Evolutionary conservation across 2,797 vertebrate species (phyloP), one percentile per base, ranked within the genome.

Genomic region (Liasis olivaceus): DNA sequence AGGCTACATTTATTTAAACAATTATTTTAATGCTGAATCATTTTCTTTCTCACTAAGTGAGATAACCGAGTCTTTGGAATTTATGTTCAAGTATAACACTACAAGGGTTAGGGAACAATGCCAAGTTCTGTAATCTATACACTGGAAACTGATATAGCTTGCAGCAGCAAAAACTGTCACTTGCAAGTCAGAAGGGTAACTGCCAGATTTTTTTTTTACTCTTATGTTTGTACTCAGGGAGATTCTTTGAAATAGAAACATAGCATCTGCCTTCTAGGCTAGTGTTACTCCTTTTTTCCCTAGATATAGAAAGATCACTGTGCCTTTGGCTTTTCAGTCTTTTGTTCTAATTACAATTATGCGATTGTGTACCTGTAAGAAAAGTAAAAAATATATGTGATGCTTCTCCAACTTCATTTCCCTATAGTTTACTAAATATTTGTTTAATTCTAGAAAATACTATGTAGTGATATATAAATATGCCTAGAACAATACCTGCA

Each of bases 101-200:
- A 31, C 66, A 89, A 87, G 92, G 92, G 88, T 56, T 7, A 36
- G 95, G 95, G 94, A 93, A 81, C 72, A 84, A 11, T 0, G 94
- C 95, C 95, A 96, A 91, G 0, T 59, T 69, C 64, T 93, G 88
- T 87, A 89, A 95, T 77, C 81, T 93, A 14, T 86, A 87, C n/a
- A 36, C 31, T 69, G 63, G 36, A 56, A 94, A 81, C 90, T 91
- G 85, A 96, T 96, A 94, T 93, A 90, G 72, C n/a, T 22, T 63
- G 92, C 91, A 93, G 94, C 85, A 86, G 1, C 92, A n/a, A 58
- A 64, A 94, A 36, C 94, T 93, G 77, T 81, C 95, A 89, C 93
- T 94, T 95, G 58, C 81, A 60, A 90, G 90, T 96, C 93, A 95
- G n/a, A 89, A 95, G 92, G 89, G 92, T 92, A 93, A 15, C 95